phyloP scores from a whole-genome alignment of 2,113 vertebrate species.

The Indicator maculatus region DNA sequence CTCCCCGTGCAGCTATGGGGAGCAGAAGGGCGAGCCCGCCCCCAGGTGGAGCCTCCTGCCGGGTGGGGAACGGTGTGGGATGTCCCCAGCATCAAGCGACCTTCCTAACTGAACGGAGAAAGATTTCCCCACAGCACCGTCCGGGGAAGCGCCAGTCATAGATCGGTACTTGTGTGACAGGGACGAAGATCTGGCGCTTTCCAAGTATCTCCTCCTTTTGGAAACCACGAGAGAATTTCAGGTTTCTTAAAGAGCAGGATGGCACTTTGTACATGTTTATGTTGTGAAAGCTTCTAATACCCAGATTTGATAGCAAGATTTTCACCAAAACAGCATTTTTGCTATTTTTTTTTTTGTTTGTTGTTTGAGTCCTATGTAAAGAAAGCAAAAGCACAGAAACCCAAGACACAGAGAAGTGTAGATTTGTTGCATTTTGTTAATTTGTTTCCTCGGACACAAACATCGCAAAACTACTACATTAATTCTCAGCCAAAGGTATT shows the following conservation, averaged over 20 bases:
- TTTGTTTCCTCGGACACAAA: neutral
- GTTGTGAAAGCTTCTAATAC: too few relatives aligned
- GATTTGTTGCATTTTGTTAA: neutral
- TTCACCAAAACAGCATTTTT: neutral
- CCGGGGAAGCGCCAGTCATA: neutral
- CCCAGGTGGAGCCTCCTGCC: neutral
- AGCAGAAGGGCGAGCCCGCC: neutral
- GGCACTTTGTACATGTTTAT: neutral
- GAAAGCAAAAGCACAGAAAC: neutral
- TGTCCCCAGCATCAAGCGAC: neutral
- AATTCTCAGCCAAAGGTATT: neutral
- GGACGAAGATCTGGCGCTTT: neutral
- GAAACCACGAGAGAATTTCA: neutral
- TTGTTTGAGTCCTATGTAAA: neutral
- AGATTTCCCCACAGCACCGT: accelerated
- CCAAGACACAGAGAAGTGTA: too few relatives aligned
- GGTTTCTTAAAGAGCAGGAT: neutral
- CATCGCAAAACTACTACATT: neutral
- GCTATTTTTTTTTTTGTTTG: neutral
- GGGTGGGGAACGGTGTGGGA: neutral
- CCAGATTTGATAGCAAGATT: neutral
- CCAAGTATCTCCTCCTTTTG: neutral
- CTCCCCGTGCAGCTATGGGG: neutral
- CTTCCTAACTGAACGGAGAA: accelerated
- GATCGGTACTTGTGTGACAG: accelerated